Evolutionary conservation across 2,797 vertebrate genomes (phyloP).

Genomic region (Menidia menidia): DNA sequence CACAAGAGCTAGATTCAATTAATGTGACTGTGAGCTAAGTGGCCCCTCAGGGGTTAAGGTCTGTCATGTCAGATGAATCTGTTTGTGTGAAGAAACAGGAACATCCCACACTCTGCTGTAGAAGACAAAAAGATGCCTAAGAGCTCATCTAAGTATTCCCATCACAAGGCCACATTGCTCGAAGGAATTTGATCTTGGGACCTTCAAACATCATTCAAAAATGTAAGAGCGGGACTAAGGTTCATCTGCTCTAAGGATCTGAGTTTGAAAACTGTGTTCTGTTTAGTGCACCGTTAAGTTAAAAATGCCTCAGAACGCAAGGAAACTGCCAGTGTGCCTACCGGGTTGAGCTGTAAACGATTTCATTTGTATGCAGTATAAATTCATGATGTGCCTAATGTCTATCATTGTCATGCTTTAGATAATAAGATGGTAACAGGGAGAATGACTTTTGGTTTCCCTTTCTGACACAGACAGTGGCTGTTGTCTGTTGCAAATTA

Average conservation of each 20-base stretch:
- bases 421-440: conserved; percentile 33
- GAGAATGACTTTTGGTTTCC: conserved; percentile 29
- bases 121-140: conserved; percentile 51
- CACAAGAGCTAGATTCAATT: conserved; percentile 74
- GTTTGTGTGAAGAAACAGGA: conserved; percentile 65
- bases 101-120: conserved; percentile 56
- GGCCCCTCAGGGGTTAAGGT: conserved; percentile 79
- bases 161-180: conserved; percentile 47
- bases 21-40: conserved; percentile 77
- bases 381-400: conserved; percentile 22
- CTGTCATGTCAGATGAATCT: conserved; percentile 81
- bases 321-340: conserved; percentile 10
- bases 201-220: conserved; percentile 49
- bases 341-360: conserved; percentile 8
- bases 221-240: conserved; percentile 37
- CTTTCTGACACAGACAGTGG: conserved; percentile 29
- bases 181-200: conserved; percentile 61
- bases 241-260: conserved; percentile 7
- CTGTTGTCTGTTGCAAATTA: conserved; percentile 44
- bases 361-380: conserved; percentile 13
- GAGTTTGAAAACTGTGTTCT: conserved; percentile 9
- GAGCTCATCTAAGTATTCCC: conserved; percentile 63
- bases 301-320: neutral
- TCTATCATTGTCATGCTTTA: conserved; percentile 21
- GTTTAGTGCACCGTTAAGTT: conserved; percentile 5